A percentile compares a stretch with the other conserved stretches of the same genome.
Evolutionary conservation across 1,140 invertebrate species (phyloP).

Genomic region (Drosophila simulans): DNA sequence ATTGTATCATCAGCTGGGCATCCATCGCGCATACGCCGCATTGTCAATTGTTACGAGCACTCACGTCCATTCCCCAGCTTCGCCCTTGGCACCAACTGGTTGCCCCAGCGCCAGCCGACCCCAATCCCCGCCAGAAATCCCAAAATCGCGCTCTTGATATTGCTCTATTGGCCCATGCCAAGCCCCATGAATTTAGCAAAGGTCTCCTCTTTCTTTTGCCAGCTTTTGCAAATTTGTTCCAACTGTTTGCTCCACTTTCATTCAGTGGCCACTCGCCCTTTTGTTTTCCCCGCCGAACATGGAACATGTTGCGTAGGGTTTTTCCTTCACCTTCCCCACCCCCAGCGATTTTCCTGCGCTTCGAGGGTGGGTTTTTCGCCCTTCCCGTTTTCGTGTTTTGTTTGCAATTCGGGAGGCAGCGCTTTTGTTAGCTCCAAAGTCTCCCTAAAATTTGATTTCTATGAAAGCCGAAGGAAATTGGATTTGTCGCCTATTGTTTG

Average conservation of each 20-base stretch:
- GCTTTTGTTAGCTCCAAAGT: constrained; percentile 28
- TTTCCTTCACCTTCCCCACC: constrained; percentile 5
- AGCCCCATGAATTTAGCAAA: constrained; percentile 9
- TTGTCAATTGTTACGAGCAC: constrained; percentile 69
- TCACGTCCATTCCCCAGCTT: constrained; percentile 12
- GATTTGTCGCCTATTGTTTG: constrained; percentile 17
- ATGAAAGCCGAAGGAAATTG: constrained; percentile 14
- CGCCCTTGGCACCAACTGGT: constrained; percentile 73
- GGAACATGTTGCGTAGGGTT: constrained; percentile 82
- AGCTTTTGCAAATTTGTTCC: constrained; percentile 66
- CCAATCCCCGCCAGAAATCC: constrained; percentile 39
- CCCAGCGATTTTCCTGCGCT: constrained; percentile 11
- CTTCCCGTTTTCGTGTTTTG: constrained; percentile 31
- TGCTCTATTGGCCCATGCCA: constrained; percentile 70
- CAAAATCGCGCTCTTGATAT: constrained; percentile 70
- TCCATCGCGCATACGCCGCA: constrained; percentile 78
- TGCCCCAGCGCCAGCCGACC: constrained; percentile 32
- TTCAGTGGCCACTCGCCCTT: constrained; percentile 3
- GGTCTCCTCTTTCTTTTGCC: constrained; percentile 30
- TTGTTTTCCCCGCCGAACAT: constrained; percentile 57
- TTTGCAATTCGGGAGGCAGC: constrained; percentile 35
- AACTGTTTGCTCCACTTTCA: constrained; percentile 63
- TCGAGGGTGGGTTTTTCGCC: constrained; percentile 56
- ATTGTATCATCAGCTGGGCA: constrained; percentile 65
- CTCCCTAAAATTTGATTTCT: constrained; percentile 11